Evolutionary conservation across 2,888 invertebrate species (phyloP).

Genomic region (Perizoma flavofasciatum): DNA sequence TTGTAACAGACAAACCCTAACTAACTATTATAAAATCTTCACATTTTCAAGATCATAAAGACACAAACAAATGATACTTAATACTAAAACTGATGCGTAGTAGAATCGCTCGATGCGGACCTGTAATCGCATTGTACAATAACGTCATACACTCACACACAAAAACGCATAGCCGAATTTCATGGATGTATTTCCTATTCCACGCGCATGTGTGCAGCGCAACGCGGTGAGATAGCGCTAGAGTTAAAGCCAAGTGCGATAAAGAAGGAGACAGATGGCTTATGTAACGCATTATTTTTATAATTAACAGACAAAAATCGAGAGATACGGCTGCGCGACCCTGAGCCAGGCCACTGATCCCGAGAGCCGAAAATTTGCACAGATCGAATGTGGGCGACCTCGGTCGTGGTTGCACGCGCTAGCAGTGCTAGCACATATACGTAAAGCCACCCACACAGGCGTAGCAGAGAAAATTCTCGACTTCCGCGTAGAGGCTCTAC

Average conservation of each 20-base stretch:
- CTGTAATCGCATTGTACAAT: slow-evolving; percentile 82
- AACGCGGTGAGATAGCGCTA: slow-evolving; percentile 60
- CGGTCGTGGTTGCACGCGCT: slow-evolving; percentile 72
- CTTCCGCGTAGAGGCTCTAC: slow-evolving; percentile 60
- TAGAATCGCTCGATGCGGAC: slow-evolving; percentile 58
- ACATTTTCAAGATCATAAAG: too few relatives aligned
- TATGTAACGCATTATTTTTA: slow-evolving; percentile 84
- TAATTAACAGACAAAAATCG: slow-evolving; percentile 84
- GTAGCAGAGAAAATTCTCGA: slow-evolving; percentile 66
- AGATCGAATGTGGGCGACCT: slow-evolving; percentile 84
- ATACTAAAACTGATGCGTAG: slow-evolving; percentile 19
- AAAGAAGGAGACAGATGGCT: slow-evolving; percentile 50
- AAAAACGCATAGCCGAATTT: slow-evolving; percentile 69
- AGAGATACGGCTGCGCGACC: slow-evolving; percentile 80
- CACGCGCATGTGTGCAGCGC: slow-evolving; percentile 66
- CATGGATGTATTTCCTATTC: slow-evolving; percentile 79
- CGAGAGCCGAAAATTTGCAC: slow-evolving; percentile 80
- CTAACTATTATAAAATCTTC: too few relatives aligned
- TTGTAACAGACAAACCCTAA: too few relatives aligned
- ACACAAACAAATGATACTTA: too few relatives aligned
- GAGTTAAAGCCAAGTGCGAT: slow-evolving; percentile 43
- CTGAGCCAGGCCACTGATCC: slow-evolving; percentile 79
- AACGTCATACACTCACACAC: slow-evolving; percentile 82
- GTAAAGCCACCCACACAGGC: slow-evolving; percentile 46
- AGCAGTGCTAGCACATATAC: slow-evolving; percentile 57